Evolutionary conservation across 2,888 invertebrate species (phyloP).

Genomic region (Frankliniella fusca): DNA sequence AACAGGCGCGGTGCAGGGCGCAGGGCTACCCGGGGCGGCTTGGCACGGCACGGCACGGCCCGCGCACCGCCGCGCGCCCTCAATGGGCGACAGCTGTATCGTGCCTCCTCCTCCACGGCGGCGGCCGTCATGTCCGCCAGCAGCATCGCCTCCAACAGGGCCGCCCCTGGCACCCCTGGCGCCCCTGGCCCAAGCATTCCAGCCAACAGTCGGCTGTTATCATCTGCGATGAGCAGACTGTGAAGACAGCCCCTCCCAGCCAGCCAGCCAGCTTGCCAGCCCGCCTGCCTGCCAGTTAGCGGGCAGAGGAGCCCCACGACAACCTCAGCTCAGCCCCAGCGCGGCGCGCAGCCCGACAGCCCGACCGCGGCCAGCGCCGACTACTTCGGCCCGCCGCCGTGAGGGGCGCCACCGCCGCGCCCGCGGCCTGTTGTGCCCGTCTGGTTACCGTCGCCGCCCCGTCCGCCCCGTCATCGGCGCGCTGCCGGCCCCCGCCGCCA

Average conservation of each 20-base stretch:
- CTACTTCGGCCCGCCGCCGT: background rate
- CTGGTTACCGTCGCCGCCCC: background rate
- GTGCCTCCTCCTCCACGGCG: no score
- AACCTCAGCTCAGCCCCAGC: background rate
- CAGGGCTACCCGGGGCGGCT: background rate
- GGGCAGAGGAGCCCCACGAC: background rate
- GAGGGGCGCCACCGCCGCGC: background rate
- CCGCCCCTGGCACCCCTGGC: no score
- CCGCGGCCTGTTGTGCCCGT: background rate
- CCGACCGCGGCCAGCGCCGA: background rate
- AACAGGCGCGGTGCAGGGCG: background rate
- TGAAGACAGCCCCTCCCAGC: no score
- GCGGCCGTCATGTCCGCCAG: no score
- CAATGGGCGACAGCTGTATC: no score
- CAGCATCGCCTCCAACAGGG: no score
- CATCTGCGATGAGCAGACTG: no score
- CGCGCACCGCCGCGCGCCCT: background rate
- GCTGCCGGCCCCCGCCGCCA: conserved; percentile 12
- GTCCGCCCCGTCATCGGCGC: background rate
- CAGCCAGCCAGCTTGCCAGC: background rate
- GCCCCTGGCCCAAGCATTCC: no score
- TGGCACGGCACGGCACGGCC: background rate
- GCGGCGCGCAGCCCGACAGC: background rate
- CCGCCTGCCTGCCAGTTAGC: background rate
- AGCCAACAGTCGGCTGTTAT: no score